phyloP scores from a whole-genome alignment of 2,113 vertebrate genomes.

The Scopus umbretta region DNA sequence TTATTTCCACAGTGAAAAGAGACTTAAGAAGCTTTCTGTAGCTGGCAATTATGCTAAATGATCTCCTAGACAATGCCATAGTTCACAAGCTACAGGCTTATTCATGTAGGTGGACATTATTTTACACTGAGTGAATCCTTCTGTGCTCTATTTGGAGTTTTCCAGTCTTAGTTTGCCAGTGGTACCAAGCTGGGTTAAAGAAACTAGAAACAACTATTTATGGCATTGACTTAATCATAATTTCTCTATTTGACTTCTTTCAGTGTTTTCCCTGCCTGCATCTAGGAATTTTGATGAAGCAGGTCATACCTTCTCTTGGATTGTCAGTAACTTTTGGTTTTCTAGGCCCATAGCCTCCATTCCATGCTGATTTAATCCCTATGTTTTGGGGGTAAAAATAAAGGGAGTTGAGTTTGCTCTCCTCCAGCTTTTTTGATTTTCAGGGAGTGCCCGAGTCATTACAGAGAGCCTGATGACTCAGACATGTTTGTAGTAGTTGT shows the following conservation, averaged over 20 bases:
- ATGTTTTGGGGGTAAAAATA: not conserved
- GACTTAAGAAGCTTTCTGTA: not conserved
- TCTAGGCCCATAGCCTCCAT: not conserved
- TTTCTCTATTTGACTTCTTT: not conserved
- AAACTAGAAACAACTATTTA: not conserved
- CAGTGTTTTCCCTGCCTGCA: not conserved
- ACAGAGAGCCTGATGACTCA: not conserved
- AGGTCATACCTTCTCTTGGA: not conserved
- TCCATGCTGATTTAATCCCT: not conserved
- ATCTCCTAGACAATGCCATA: not conserved
- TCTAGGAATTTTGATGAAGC: not conserved
- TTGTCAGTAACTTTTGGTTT: not conserved
- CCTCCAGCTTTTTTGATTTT: not conserved
- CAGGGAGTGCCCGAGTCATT: not conserved
- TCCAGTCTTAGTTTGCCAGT: not conserved
- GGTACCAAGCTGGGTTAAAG: not conserved
- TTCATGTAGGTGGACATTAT: not conserved
- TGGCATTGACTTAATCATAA: not conserved
- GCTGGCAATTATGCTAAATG: not conserved
- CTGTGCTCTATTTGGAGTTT: not conserved
- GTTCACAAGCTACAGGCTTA: not conserved
- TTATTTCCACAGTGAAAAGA: not conserved
- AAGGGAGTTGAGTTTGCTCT: not conserved
- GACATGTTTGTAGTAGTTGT: not conserved
- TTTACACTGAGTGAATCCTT: not conserved